A percentile compares a stretch with the other conserved stretches of the same genome.
These are phyloP conservation scores for Hydropotes inermis DNA, from an alignment of 2,113 vertebrate genomes.

Conservation along the genomic window DNA sequence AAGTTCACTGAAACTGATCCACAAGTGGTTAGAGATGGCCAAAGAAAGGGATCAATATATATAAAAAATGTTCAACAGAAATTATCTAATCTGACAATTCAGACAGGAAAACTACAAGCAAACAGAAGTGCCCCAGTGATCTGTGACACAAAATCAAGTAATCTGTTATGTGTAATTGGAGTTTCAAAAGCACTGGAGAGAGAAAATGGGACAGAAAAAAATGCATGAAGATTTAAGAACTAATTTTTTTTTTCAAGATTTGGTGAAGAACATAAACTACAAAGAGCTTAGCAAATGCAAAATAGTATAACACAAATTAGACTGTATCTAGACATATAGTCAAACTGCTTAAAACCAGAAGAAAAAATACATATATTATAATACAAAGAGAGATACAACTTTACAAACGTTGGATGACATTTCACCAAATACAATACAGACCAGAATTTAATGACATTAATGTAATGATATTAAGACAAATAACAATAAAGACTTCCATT, in stretches of 20 bases:
- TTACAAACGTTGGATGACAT: not conserved
- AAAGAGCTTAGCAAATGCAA: not conserved
- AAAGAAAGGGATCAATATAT: not conserved
- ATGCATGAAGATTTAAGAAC: not conserved
- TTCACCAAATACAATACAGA: not conserved
- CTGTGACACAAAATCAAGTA: not conserved
- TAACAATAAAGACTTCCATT: not conserved
- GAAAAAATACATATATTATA: not conserved
- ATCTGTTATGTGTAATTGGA: not conserved
- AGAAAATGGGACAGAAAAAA: not conserved
- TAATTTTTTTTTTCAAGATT: not conserved
- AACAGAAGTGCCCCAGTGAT: not conserved
- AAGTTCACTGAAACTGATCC: not conserved
- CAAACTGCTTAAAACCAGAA: not conserved
- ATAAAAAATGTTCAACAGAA: not conserved
- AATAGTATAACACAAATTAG: not conserved
- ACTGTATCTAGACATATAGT: not conserved
- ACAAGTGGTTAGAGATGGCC: not conserved
- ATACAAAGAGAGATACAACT: not conserved
- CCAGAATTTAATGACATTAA: not conserved
- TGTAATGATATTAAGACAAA: not conserved
- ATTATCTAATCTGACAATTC: not conserved
- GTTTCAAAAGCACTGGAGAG: not conserved
- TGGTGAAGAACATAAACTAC: not conserved
- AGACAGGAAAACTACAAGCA: not conserved